Percentiles rank a stretch among this genome's conserved stretches.
phyloP scores from a whole-genome alignment of 2,113 vertebrate genomes.

The human region GRCh38 chr11:40055001-40055500 shows the following conservation, averaged over 20 bases:
- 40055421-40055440: not conserved
- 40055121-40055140: not conserved
- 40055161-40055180: not conserved
- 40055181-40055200: not conserved
- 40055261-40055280: not conserved
- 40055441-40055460: not conserved
- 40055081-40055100: rapidly evolving
- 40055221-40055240: not conserved
- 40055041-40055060: not conserved
- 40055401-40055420: not conserved
- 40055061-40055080: not conserved
- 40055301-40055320: not conserved
- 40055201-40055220: not conserved
- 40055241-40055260: not conserved
- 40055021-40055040: not conserved
- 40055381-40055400: not conserved
- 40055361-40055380: not conserved
- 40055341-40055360: not conserved
- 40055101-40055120: not conserved
- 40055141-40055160: not conserved
- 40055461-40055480: no score
- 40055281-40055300: not conserved
- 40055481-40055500: no score
- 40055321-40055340: not conserved
- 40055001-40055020: not conserved